These are phyloP conservation scores for Eurypyga helias DNA, from an alignment of 2,113 vertebrate genomes.

Conservation along the genomic window DNA sequence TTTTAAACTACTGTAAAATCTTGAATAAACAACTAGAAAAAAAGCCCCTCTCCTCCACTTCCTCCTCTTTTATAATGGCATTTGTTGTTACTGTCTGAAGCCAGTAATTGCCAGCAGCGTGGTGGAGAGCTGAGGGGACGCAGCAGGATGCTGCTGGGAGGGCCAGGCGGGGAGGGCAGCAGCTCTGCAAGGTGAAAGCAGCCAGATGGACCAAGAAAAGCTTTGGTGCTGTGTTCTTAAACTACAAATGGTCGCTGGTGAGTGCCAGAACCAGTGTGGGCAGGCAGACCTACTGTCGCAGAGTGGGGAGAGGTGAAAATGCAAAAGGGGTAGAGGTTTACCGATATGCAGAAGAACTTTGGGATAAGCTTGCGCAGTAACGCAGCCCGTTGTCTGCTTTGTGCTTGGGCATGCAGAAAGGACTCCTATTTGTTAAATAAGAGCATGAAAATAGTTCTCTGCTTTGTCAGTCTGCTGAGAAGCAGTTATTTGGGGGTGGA, in stretches of 20 bases:
- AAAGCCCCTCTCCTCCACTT: background rate
- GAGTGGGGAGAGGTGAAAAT: background rate
- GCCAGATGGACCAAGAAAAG: background rate
- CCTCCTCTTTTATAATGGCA: background rate
- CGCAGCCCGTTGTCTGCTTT: background rate
- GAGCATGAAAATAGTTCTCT: background rate
- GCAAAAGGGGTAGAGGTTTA: background rate
- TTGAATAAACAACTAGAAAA: background rate
- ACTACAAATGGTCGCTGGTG: background rate
- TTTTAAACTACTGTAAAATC: background rate
- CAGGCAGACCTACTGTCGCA: background rate
- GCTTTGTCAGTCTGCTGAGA: background rate
- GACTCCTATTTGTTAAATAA: background rate
- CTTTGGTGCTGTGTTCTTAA: rapidly evolving
- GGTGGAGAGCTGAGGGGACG: background rate
- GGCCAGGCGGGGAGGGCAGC: background rate
- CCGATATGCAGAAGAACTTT: background rate
- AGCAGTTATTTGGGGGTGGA: background rate
- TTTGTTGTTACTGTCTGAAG: background rate
- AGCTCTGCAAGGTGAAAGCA: background rate
- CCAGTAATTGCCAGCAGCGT: background rate
- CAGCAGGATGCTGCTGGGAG: background rate
- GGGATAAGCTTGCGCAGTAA: background rate
- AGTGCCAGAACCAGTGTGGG: background rate
- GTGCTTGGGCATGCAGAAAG: background rate